A percentile compares a stretch with the other conserved stretches of the same genome.
phyloP scores from a whole-genome alignment of 2,797 vertebrate genomes.

The Clarias pachynema region DNA sequence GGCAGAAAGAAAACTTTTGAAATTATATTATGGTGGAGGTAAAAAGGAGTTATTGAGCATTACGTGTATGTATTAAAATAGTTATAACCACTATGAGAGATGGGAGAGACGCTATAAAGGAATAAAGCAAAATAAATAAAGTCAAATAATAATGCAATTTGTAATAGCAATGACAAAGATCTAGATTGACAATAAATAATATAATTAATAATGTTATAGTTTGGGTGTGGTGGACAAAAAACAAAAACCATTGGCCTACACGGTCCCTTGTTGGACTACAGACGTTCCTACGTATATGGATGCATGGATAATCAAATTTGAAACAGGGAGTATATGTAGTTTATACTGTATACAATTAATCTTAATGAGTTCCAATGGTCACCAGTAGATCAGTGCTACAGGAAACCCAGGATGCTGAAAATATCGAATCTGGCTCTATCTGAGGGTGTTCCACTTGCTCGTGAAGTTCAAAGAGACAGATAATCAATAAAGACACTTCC shows the following conservation, averaged over 20 bases:
- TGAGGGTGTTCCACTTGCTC: slow-evolving; percentile 60
- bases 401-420: slow-evolving; percentile 43
- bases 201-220: background rate
- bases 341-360: background rate
- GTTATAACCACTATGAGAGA: background rate
- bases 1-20: background rate
- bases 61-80: background rate
- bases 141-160: background rate
- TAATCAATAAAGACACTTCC: slow-evolving; percentile 15
- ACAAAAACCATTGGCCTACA: background rate
- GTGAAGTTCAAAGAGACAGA: slow-evolving; percentile 54
- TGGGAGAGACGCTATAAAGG: background rate
- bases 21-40: background rate
- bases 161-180: background rate
- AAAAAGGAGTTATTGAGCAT: background rate
- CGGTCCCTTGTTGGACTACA: too few species aligned
- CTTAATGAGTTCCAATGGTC: background rate
- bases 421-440: slow-evolving; percentile 47
- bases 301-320: too few species aligned
- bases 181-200: background rate
- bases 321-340: background rate
- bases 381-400: background rate
- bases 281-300: too few species aligned
- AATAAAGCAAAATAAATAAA: background rate
- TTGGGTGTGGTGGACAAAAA: background rate